These are phyloP conservation scores for Cylindroiulus punctatus DNA, from an alignment of 2,888 invertebrate genomes.

Conservation along the genomic window DNA sequence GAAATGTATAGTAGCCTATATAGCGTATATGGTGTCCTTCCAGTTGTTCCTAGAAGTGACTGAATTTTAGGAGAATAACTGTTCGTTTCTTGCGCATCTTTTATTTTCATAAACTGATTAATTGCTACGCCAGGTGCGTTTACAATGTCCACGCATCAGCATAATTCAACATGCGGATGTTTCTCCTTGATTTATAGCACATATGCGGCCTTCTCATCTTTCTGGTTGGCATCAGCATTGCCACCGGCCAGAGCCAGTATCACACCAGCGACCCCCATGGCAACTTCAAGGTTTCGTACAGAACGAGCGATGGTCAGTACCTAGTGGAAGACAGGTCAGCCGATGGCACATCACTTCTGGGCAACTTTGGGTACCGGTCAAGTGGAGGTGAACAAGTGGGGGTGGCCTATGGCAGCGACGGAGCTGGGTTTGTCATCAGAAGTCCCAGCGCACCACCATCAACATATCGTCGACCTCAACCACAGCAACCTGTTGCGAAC, in stretches of 20 bases:
- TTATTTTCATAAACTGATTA: background rate
- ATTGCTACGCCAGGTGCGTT: background rate
- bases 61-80: background rate
- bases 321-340: slow-evolving; percentile 55
- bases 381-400: slow-evolving; percentile 54
- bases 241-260: slow-evolving; percentile 40
- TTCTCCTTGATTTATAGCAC: background rate
- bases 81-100: background rate
- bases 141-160: background rate
- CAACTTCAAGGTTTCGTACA: slow-evolving; percentile 54
- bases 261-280: slow-evolving; percentile 47
- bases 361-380: slow-evolving; percentile 55
- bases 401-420: slow-evolving; percentile 54
- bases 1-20: too few species aligned
- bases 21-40: background rate
- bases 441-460: slow-evolving; percentile 49
- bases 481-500: background rate
- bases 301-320: slow-evolving; percentile 54
- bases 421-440: slow-evolving; percentile 56
- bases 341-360: slow-evolving; percentile 53
- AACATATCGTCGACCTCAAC: background rate
- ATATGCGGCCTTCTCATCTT: background rate
- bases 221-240: background rate
- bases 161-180: background rate
- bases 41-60: background rate